Conservation (phyloP, 64 coral and sea anemone species). For the Cladopsammia gracilis region DNA sequence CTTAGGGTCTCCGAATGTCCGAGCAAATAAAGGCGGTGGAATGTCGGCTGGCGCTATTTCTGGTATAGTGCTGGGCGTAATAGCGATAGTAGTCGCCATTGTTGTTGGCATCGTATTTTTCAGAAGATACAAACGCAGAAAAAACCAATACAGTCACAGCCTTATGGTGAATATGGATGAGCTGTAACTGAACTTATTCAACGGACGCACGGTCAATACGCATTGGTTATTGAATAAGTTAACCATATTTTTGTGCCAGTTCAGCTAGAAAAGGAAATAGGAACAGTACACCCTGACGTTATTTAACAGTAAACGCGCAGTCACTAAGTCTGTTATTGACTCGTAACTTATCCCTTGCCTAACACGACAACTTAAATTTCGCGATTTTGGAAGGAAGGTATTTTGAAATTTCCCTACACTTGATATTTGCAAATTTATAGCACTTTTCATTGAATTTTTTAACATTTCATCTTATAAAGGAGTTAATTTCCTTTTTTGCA, state of each 20-base stretch:
- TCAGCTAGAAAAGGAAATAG: too few species aligned
- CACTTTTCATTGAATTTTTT: too few species aligned
- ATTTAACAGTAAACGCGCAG: background rate
- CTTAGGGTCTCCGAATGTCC: background rate
- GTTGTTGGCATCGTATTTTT: background rate
- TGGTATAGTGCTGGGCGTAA: background rate
- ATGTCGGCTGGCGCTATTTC: constrained; percentile 8
- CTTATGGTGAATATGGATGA: constrained; percentile 59
- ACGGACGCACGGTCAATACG: background rate
- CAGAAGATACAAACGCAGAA: background rate
- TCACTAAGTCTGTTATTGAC: background rate
- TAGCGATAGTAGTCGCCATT: background rate
- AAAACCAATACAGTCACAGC: constrained; percentile 19
- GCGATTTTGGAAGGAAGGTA: too few species aligned
- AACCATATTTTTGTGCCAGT: too few species aligned
- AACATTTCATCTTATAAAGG: too few species aligned
- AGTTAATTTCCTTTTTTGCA: too few species aligned
- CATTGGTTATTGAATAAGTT: too few species aligned
- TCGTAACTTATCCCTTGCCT: background rate
- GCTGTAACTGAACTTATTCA: background rate
- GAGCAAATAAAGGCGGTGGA: background rate
- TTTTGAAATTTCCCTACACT: too few species aligned
- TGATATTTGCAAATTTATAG: too few species aligned
- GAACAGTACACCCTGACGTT: too few species aligned
- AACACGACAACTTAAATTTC: too few species aligned